Base-by-base conservation (phyloP, 1,140 invertebrate genomes). In the Homalodisca vitripennis region DNA sequence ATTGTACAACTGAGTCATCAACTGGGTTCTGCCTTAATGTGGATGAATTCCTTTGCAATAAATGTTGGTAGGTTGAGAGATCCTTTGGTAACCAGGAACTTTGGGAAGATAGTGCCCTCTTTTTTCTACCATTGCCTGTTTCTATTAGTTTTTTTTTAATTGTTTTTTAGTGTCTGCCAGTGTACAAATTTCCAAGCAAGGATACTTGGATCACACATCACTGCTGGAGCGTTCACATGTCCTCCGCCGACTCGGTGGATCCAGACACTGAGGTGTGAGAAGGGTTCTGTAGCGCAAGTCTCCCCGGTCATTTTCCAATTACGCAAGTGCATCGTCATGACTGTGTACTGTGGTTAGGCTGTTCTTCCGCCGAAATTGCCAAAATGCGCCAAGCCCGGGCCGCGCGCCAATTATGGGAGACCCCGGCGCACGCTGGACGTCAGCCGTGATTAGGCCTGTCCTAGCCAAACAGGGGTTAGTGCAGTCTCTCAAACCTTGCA, bases 251-350 rank as follows among this genome's bases (percentile, higher is more conserved):
- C 17, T 6, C 6, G 6, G 34, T 10, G 17, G 6, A 41, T 41
- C 34, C 6, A 10, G 17, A 41, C 6, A 6, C 34, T 17, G 17
- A 41, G 17, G 17, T 10, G 6, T 41, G 6, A 10, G 34, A 17
- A 17, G 17, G 17, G 17, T 41, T 17, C 34, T 10, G 6, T 10
- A 41, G 6, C 17, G 34, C 6, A 41, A 17, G 34, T 41, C 17
- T 17, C 6, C 6, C 20, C 55, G 24, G 22, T 60, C 14, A 60
- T 60, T 60, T 60, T 30, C 55, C 55, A 60, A 26, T 60, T 60
- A 60, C 22, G 3, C 22, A 60, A 60, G 55, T 60, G 55, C 55
- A 60, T 60, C 55, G 55, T 24, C 55, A n/a, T n/a, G n/a, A 41
- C 34, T 41, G 34, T 41, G 48, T 53, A 24, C 55, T 60, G 55